Evolutionary conservation across 2,797 vertebrate genomes (phyloP).

Genomic region (Hyperoplus lanceolatus): DNA sequence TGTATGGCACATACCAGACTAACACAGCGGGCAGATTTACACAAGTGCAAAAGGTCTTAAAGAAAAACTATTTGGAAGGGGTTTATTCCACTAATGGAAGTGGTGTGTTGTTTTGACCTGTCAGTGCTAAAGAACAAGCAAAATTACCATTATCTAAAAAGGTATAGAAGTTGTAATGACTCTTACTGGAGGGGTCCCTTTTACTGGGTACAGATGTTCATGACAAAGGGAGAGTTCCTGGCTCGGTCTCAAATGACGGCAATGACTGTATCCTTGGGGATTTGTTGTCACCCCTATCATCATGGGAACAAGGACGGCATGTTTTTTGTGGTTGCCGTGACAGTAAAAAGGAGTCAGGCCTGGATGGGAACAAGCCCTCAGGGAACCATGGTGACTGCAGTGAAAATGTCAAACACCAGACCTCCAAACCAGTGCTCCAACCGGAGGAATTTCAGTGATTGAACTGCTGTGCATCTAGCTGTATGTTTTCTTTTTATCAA

Average conservation of each 20-base stretch:
- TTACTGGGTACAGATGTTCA: conserved; percentile 39
- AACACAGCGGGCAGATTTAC: conserved; percentile 16
- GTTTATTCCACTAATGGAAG: conserved; percentile 34
- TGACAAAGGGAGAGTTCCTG: conserved; percentile 31
- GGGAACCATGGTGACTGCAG: conserved; percentile 78
- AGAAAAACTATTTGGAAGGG: conserved; percentile 29
- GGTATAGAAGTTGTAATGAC: conserved; percentile 16
- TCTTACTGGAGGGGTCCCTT: conserved; percentile 21
- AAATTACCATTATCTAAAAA: not conserved
- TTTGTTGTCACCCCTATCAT: conserved; percentile 56
- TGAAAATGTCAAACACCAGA: conserved; percentile 77
- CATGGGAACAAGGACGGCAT: conserved; percentile 68
- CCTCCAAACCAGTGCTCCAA: conserved; percentile 47
- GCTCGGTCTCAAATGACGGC: conserved; percentile 46
- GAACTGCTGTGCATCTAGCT: conserved; percentile 23
- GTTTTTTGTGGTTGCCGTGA: conserved; percentile 70
- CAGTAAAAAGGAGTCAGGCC: conserved; percentile 64
- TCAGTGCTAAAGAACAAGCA: conserved; percentile 14
- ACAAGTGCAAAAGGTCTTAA: conserved; percentile 13
- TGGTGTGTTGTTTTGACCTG: conserved; percentile 15
- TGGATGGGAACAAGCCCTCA: conserved; percentile 62
- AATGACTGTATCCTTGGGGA: conserved; percentile 39
- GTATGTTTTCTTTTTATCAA: conserved; percentile 23
- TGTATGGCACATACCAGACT: conserved; percentile 11
- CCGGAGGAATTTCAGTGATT: conserved; percentile 45